These are phyloP conservation scores for Schizopygopsis malacanthus DNA, from an alignment of 2,797 vertebrate genomes.

Conservation along the genomic window DNA sequence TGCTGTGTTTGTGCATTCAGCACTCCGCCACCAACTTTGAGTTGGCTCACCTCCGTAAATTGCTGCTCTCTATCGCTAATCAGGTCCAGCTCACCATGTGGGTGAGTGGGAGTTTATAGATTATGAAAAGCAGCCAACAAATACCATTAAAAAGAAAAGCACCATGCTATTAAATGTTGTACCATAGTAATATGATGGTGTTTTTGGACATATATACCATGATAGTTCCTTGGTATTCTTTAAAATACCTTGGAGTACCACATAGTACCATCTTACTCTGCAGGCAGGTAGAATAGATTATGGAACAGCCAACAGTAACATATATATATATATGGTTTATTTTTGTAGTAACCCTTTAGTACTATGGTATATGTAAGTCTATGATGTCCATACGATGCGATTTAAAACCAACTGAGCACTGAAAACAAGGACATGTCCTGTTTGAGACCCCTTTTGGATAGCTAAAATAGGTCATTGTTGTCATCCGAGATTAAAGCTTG, in stretches of 20 bases:
- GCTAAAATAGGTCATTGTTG: neutral
- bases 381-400: neutral
- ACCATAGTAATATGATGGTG: neutral
- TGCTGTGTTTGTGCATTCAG: conserved; percentile 80
- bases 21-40: conserved; percentile 72
- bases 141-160: neutral
- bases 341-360: too few species aligned
- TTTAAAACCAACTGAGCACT: neutral
- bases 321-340: too few species aligned
- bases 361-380: neutral
- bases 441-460: neutral
- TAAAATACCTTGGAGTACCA: neutral
- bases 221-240: neutral
- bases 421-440: neutral
- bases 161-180: neutral
- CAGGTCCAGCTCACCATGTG: conserved; percentile 77
- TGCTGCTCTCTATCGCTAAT: conserved; percentile 75
- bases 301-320: neutral
- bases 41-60: conserved; percentile 71
- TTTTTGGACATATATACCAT: neutral
- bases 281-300: neutral
- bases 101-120: conserved; percentile 75
- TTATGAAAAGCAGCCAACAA: neutral
- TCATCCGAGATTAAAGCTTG: neutral
- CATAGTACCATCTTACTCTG: neutral